Evolutionary conservation across 2,113 vertebrate species (phyloP).

Genomic region (Apteryx mantelli): DNA sequence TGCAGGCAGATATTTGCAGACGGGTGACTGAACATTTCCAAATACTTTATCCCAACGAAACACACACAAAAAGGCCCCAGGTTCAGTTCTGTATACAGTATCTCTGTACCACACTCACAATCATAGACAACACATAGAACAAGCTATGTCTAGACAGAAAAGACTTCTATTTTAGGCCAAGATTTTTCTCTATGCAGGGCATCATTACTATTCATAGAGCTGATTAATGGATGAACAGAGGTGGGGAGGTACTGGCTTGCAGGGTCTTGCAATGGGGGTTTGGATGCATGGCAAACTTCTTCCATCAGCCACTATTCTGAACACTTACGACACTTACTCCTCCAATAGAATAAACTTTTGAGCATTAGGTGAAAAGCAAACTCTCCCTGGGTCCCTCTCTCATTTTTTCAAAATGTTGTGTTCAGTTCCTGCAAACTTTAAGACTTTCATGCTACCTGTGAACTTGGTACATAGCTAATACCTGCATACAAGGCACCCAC

Average conservation of each 20-base stretch:
- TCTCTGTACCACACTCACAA: neutral
- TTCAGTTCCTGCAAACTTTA: neutral
- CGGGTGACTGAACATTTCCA: neutral
- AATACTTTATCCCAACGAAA: neutral
- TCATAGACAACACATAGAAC: neutral
- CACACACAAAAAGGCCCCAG: neutral
- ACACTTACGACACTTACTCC: neutral
- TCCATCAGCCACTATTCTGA: neutral
- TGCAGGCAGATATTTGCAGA: neutral
- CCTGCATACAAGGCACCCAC: neutral
- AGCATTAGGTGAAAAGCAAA: neutral
- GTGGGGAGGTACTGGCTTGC: neutral
- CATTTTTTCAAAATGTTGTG: neutral
- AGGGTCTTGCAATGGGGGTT: neutral
- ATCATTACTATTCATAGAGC: neutral
- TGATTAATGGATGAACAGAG: neutral
- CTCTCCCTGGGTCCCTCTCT: neutral
- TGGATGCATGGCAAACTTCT: neutral
- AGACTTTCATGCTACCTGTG: neutral
- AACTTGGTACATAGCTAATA: accelerated
- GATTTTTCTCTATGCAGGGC: neutral
- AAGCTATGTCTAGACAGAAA: neutral
- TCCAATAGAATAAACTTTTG: neutral
- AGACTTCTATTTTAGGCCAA: neutral
- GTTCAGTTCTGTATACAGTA: neutral